Evolutionary conservation across 92 coral and sea anemone genomes (phyloP).

Genomic region (Porites cylindrica): DNA sequence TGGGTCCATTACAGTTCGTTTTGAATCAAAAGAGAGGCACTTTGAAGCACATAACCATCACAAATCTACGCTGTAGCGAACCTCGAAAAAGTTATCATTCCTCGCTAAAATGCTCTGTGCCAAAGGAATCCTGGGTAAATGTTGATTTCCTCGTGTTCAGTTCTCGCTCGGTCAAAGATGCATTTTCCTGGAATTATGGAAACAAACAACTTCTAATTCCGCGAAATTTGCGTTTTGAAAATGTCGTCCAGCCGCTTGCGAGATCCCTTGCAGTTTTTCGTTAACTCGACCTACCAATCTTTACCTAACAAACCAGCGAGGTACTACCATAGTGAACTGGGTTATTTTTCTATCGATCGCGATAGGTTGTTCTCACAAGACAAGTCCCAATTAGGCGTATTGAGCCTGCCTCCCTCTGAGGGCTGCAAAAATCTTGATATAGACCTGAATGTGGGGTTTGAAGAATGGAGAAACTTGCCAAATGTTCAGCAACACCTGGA

Average conservation of each 20-base stretch:
- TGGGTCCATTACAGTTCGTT: constrained; percentile 18
- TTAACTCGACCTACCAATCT: constrained; percentile 14
- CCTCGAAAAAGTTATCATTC: neutral
- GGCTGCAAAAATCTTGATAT: constrained; percentile 19
- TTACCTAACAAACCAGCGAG: neutral
- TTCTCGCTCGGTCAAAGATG: neutral
- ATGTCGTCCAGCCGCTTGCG: constrained; percentile 6
- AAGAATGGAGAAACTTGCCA: constrained; percentile 28
- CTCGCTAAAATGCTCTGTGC: constrained; percentile 8
- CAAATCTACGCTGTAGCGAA: neutral
- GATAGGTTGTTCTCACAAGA: constrained; percentile 28
- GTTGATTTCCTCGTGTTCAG: constrained; percentile 41
- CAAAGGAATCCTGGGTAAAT: constrained; percentile 24
- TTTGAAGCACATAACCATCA: neutral
- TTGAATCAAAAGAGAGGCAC: neutral
- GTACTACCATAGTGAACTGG: constrained; percentile 42
- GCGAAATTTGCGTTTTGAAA: neutral
- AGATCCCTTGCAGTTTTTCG: neutral
- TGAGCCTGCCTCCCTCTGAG: constrained; percentile 22
- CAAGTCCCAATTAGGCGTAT: constrained; percentile 28
- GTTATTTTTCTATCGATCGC: constrained; percentile 35
- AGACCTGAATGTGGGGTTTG: constrained; percentile 50
- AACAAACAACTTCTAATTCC: neutral
- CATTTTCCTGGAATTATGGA: neutral
- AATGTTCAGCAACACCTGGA: constrained; percentile 53